A percentile compares a stretch with the other conserved stretches of the same genome.
Conservation (phyloP, 2,797 vertebrate genomes). For the Macropus fuliginosus region DNA sequence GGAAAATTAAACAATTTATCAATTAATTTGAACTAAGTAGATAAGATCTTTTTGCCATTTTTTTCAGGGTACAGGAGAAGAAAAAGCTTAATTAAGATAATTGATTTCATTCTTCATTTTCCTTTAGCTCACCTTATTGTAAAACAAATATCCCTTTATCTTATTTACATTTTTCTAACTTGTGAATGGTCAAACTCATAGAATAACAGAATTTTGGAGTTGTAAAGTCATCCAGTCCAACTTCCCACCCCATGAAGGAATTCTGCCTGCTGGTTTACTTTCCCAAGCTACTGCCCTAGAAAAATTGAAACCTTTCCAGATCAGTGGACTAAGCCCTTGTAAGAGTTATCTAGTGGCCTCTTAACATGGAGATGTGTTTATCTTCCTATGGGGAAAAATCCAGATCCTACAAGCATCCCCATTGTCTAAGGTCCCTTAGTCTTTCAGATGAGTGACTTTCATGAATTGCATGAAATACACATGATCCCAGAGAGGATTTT, state of each 20-base stretch:
- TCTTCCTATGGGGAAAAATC: not conserved
- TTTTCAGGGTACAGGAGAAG: not conserved
- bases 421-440: not conserved
- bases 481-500: not conserved
- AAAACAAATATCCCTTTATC: constrained; percentile 32
- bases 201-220: not conserved
- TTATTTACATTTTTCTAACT: constrained; percentile 47
- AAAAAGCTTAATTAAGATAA: not conserved
- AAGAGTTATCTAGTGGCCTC: not conserved
- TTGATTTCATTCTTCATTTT: not conserved
- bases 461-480: not conserved
- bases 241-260: not conserved
- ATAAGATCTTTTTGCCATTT: not conserved
- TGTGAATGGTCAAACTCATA: not conserved
- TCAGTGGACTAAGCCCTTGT: not conserved
- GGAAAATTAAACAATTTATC: not conserved
- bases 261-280: not conserved
- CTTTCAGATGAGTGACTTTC: not conserved
- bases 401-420: not conserved
- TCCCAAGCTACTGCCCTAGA: not conserved
- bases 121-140: not conserved
- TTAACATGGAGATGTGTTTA: not conserved
- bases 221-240: not conserved
- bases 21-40: rapidly evolving
- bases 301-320: not conserved